phyloP scores from a whole-genome alignment of 2,113 vertebrate genomes.

The Cavia porcellus region DNA sequence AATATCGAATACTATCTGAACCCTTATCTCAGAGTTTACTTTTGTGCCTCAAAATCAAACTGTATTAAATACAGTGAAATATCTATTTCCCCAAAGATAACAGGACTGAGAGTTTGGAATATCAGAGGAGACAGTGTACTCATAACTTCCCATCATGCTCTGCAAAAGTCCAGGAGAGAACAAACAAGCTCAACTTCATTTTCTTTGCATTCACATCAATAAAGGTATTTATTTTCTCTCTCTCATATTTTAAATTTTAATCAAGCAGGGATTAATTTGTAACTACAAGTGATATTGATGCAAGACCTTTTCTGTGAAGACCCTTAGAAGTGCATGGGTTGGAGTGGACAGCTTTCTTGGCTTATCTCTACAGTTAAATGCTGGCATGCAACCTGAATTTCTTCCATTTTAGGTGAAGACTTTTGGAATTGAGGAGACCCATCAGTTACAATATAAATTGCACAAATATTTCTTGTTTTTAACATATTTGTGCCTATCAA shows the following conservation, averaged over 20 bases:
- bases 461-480: background rate
- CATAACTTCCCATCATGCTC: background rate
- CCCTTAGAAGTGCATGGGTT: slow-evolving; percentile 3
- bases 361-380: background rate
- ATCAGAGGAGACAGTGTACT: background rate
- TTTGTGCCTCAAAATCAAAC: background rate
- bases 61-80: background rate
- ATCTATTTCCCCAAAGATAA: background rate
- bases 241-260: slow-evolving; percentile 73
- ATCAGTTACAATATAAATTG: background rate
- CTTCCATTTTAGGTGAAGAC: background rate
- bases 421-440: background rate
- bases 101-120: background rate
- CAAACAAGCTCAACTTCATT: slow-evolving; percentile 54
- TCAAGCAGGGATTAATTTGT: slow-evolving; percentile 72
- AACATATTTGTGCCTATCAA: background rate
- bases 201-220: slow-evolving; percentile 53
- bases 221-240: slow-evolving; percentile 70
- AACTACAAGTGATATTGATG: slow-evolving; percentile 63
- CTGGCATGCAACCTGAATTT: background rate
- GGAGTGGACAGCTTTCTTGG: background rate
- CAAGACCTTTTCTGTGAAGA: slow-evolving; percentile 1
- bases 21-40: background rate
- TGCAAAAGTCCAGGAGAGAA: slow-evolving; percentile 11
- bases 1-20: background rate